Evolutionary conservation across 2,888 invertebrate species (phyloP), one percentile per base, ranked within the genome.

Genomic region (Callyntrura guangdongensis): DNA sequence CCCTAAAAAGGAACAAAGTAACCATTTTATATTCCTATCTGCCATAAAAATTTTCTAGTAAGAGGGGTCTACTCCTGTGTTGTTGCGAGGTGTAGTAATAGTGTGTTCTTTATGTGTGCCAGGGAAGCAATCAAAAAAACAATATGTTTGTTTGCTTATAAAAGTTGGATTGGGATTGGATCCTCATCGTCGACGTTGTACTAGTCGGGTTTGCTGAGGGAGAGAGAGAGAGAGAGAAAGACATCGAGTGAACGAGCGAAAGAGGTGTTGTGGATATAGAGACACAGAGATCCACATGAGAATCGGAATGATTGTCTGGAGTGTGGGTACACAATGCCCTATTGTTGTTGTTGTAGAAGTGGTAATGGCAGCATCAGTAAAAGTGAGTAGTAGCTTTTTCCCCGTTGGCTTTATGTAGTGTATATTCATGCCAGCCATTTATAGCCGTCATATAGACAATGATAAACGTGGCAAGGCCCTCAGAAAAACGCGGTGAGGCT

Each of bases 91-190:
- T 45, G 47, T 64, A 59, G 53, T 25, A 79, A 74, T 56, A 36
- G 17, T 25, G 36, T 59, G 14, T 59, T 59, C 59, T 67, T 27
- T 67, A 25, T 69, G 36, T 69, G 27, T 64, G 53, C 53, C n/a
- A 64, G 36, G 56, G 59, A 72, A 47, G 69, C 47, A 85, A 77
- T 86, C 49, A 74, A 64, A 74, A 82, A 82, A 88, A 88, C 67
- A 88, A 88, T 82, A 81, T 59, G 77, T 82, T 82, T 82, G 88
- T 88, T 88, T 88, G 88, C 82, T 67, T 77, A 79, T 77, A 79
- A 59, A 79, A 79, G 79, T 79, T 56, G 79, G 53, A 79, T 79
- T 56, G 79, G 27, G 74, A 74, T 59, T 56, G 27, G 59, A 56
- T 61, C 56, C 25, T 61, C 36, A 20, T 67, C 22, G 25, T 22